Evolutionary conservation across 2,113 vertebrate genomes (phyloP), one percentile per base, ranked within the genome.

Genomic region (Cavia porcellus): DNA sequence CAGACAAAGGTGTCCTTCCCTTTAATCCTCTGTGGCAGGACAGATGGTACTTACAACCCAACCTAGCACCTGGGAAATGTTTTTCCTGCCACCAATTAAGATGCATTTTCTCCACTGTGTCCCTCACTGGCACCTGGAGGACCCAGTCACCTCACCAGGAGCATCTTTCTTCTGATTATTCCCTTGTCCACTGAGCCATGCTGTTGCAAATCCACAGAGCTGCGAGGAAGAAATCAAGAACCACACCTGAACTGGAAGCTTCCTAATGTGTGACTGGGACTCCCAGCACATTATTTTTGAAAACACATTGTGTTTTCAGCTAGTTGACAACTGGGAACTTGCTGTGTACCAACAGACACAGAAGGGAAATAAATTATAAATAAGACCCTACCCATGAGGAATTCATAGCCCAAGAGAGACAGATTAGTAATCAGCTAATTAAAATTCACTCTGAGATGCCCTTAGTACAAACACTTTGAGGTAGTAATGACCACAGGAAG

Each of bases 11-110:
- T 90, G 66, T 96, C 68, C 93, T 89, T 97, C 74, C 75, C 86
- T 90, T 96, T 95, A 97, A 95, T 97, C 96, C 97, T 97, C 96
- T 77, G 96, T 95, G 96, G 96, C 96, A 81, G 79, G 96, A 97
- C 98, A 98, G 98, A 98, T 98, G 98, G 98, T 70, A 86, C 90
- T 97, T 97, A 97, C 97, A 98, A 96, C 90, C 96, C 95, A 95
- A 64, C 68, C 32, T 64, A 90, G 86, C 97, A 92, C 84, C 96
- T 92, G 97, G 97, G 96, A 98, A 61, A 96, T 98, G 97, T 96
- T 97, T 97, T 97, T 89, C 94, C 70, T 11, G 83, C 89, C 89
- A 61, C 96, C 94, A 94, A 95, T 97, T 96, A 98, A 97, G 97
- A 95, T 25, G 17, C 61, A 1, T 72, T 90, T 77, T 45, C 79